These are phyloP conservation scores for Leptobrachium leishanense DNA, from an alignment of 2,113 vertebrate genomes.

Conservation along the genomic window DNA sequence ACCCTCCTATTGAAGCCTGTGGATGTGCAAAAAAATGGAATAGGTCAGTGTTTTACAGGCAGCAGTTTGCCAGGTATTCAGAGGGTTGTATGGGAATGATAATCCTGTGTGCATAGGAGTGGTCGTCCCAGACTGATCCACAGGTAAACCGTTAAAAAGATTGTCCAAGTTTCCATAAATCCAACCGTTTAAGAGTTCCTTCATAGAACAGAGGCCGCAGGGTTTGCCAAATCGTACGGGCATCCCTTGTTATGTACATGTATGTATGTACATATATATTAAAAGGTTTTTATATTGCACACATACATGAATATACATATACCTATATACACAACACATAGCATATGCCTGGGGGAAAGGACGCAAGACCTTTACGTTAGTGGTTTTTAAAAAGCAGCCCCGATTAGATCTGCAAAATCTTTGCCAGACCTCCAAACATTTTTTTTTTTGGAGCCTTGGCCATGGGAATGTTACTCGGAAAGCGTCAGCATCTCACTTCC, in stretches of 20 bases:
- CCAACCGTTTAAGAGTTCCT: too few species aligned
- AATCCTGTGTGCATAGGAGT: too few species aligned
- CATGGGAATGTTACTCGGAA: background rate
- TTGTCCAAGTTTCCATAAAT: too few species aligned
- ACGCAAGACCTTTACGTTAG: background rate
- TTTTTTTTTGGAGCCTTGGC: background rate
- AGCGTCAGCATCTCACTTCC: background rate
- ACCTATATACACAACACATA: background rate
- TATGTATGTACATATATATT: background rate
- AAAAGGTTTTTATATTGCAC: background rate
- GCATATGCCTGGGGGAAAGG: background rate
- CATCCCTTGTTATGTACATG: background rate
- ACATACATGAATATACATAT: constrained; percentile 26
- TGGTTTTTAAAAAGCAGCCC: background rate
- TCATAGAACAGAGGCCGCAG: too few species aligned
- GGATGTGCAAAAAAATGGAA: too few species aligned
- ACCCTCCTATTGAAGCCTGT: background rate
- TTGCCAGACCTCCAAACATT: background rate
- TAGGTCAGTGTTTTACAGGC: too few species aligned
- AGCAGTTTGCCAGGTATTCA: too few species aligned
- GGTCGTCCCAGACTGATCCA: too few species aligned
- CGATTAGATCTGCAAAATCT: background rate
- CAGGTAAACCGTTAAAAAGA: too few species aligned
- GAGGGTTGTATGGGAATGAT: too few species aligned
- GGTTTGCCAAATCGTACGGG: too few species aligned